These are phyloP conservation scores for Python bivittatus DNA, from an alignment of 2,113 vertebrate species.

Conservation along the genomic window DNA sequence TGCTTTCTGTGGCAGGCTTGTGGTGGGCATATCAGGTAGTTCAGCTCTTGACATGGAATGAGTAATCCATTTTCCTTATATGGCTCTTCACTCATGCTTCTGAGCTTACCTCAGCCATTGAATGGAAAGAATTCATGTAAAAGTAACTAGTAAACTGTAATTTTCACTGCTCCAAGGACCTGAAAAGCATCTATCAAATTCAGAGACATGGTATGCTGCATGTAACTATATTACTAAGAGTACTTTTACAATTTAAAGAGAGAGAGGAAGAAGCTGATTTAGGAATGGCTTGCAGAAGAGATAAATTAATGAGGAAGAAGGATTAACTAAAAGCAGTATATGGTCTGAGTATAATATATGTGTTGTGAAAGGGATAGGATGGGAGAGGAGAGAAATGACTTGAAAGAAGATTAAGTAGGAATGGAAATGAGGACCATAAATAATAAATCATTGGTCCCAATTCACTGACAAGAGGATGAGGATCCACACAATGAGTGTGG, in stretches of 20 bases:
- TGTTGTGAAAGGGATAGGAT: neutral
- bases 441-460: neutral
- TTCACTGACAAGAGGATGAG: neutral
- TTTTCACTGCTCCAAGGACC: neutral
- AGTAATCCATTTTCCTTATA: neutral
- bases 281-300: neutral
- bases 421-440: neutral
- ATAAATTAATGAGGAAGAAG: neutral
- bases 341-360: neutral
- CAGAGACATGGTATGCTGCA: neutral
- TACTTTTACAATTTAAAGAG: neutral
- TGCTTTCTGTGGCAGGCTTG: neutral
- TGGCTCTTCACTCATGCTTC: neutral
- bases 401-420: too few species aligned
- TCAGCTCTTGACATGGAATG: neutral
- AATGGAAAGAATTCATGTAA: neutral
- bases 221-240: neutral
- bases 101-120: neutral
- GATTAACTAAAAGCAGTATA: neutral
- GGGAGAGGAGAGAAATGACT: neutral
- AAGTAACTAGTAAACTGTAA: neutral
- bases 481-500: neutral
- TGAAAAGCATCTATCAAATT: neutral
- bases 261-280: neutral
- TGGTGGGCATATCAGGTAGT: neutral